Conservation (phyloP, 1,140 invertebrate genomes). For the Drosophila yakuba region DNA sequence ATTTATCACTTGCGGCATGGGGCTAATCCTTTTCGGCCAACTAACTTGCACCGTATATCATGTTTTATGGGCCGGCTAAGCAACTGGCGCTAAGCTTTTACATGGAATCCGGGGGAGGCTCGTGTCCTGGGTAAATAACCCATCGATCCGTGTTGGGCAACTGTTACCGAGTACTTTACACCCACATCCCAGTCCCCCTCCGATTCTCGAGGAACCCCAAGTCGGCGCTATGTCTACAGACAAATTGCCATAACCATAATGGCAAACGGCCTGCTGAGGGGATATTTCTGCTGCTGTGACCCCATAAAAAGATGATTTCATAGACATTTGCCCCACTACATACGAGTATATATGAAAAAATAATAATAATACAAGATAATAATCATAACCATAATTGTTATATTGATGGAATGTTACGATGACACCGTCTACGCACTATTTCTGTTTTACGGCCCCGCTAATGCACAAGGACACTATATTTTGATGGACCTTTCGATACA, state of each 20-base stretch:
- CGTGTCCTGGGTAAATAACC: constrained; percentile 64
- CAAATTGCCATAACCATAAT: constrained; percentile 83
- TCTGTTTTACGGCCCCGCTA: constrained; percentile 58
- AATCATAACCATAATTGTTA: constrained; percentile 81
- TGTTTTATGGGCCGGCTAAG: constrained; percentile 80
- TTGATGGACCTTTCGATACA: constrained; percentile 32
- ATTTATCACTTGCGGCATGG: constrained; percentile 65
- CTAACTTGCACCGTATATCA: constrained; percentile 75
- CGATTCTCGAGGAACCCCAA: constrained; percentile 16
- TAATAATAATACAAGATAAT: constrained; percentile 75
- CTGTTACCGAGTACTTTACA: constrained; percentile 76
- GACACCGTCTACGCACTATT: constrained; percentile 41
- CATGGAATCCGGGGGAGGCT: constrained; percentile 39
- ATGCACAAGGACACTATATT: constrained; percentile 32
- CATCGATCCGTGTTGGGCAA: constrained; percentile 78
- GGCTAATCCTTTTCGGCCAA: constrained; percentile 79
- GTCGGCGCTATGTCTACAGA: constrained; percentile 77
- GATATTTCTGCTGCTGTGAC: constrained; percentile 37
- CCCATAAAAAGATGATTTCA: constrained; percentile 82
- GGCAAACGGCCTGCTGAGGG: constrained; percentile 47
- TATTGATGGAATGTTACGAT: constrained; percentile 67
- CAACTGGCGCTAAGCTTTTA: constrained; percentile 76
- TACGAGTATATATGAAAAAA: constrained; percentile 61
- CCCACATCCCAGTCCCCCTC: constrained; percentile 16
- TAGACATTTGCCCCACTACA: constrained; percentile 69